Evolutionary conservation across 2,888 invertebrate genomes (phyloP).

Genomic region (Ypsolopha sequella): DNA sequence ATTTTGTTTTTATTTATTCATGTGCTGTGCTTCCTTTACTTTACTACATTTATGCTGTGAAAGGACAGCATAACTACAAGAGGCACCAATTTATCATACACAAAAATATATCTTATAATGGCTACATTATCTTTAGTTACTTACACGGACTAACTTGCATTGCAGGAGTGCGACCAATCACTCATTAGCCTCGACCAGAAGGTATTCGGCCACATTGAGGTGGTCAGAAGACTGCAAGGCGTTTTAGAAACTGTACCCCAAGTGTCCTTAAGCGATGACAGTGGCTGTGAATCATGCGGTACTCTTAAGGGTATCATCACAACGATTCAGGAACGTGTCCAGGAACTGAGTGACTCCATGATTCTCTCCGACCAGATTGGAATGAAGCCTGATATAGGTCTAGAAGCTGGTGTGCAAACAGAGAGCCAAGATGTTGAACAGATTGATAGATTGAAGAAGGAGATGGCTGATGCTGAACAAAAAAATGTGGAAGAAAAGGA

Average conservation of each 20-base stretch:
- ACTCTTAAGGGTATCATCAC: constrained; percentile 7
- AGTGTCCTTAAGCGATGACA: not conserved
- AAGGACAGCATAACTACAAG: too few species aligned
- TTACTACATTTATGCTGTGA: too few species aligned
- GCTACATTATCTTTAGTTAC: not conserved
- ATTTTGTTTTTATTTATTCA: too few species aligned
- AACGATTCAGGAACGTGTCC: constrained; percentile 9
- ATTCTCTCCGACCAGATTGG: constrained; percentile 3
- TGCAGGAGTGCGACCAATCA: constrained; percentile 30
- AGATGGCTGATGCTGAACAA: constrained; percentile 20
- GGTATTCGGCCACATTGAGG: constrained; percentile 16
- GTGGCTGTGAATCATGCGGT: constrained; percentile 8
- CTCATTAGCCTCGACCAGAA: constrained; percentile 22
- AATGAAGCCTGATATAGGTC: not conserved
- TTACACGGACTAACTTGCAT: constrained; percentile 4
- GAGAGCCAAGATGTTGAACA: constrained; percentile 6
- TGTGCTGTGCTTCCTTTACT: too few species aligned
- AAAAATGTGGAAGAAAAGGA: constrained; percentile 42
- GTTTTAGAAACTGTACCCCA: constrained; percentile 1
- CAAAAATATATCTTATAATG: too few species aligned
- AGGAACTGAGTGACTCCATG: constrained; percentile 7
- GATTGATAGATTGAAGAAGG: constrained; percentile 9
- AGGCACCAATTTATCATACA: too few species aligned
- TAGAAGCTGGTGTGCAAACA: constrained; percentile 5
- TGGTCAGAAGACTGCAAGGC: constrained; percentile 10